A percentile compares a stretch with the other conserved stretches of the same genome.
Conservation (phyloP, 1,140 invertebrate species). For the Zaprionus kolodkinae region DNA sequence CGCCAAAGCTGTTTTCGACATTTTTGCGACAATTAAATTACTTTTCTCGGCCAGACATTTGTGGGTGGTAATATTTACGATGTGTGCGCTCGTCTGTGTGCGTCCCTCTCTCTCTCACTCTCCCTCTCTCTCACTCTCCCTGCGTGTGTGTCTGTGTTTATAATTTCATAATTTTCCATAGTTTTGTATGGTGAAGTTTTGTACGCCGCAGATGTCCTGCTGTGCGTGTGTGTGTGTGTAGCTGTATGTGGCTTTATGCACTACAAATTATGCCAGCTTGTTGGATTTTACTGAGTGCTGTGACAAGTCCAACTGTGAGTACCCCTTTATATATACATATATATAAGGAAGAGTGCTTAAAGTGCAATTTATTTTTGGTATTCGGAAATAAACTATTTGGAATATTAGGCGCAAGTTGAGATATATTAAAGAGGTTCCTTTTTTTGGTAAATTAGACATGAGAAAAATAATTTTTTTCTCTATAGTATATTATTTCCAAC, state of each 20-base stretch:
- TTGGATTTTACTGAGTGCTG: constrained; percentile 18
- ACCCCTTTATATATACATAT: constrained; percentile 11
- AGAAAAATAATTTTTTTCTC: too few species aligned
- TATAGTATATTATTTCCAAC: too few species aligned
- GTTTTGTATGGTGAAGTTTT: constrained; percentile 60
- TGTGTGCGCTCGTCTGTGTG: constrained; percentile 4
- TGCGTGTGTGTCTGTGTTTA: constrained; percentile 47
- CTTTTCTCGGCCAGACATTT: constrained; percentile 78
- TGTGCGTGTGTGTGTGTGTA: constrained; percentile 43
- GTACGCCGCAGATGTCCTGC: constrained; percentile 72
- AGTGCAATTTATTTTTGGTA: neutral
- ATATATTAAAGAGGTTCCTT: neutral
- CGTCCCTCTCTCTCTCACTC: neutral
- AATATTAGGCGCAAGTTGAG: neutral
- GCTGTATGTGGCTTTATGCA: constrained; percentile 53
- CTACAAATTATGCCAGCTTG: constrained; percentile 62
- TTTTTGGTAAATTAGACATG: too few species aligned
- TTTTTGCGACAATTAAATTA: constrained; percentile 81
- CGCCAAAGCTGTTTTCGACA: constrained; percentile 78
- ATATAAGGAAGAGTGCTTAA: constrained; percentile 4
- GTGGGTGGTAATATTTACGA: constrained; percentile 31
- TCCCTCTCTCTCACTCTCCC: constrained; percentile 24
- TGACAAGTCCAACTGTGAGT: constrained; percentile 17
- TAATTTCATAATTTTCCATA: constrained; percentile 81
- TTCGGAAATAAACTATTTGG: neutral